Percentiles rank a stretch among this genome's conserved stretches.
Evolutionary conservation across 2,888 invertebrate genomes (phyloP).

Genomic region (Nemotelus nigrinus): DNA sequence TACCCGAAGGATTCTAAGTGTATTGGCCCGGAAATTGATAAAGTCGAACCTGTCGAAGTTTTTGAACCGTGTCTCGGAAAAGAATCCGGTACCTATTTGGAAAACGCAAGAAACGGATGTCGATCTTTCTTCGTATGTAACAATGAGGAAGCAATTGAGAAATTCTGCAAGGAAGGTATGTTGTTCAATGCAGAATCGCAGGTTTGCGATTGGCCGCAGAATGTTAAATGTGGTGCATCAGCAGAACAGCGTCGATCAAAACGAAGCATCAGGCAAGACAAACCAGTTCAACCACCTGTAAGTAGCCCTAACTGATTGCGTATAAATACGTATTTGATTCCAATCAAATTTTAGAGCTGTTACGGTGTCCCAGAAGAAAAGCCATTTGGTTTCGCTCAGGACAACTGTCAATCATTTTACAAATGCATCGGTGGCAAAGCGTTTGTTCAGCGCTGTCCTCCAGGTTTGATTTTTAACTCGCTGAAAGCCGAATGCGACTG

Average conservation of each 20-base stretch:
- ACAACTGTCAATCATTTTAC: constrained; percentile 51
- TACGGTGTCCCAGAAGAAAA: background rate
- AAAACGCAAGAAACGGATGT: constrained; percentile 16
- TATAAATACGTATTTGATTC: background rate
- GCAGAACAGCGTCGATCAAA: background rate
- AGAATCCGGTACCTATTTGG: background rate
- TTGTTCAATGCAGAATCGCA: constrained; percentile 24
- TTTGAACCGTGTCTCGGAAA: constrained; percentile 15
- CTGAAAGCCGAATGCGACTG: constrained; percentile 46
- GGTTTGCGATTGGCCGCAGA: constrained; percentile 36
- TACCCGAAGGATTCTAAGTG: background rate
- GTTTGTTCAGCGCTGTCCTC: constrained; percentile 44
- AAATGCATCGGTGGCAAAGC: constrained; percentile 48
- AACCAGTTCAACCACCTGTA: constrained; percentile 6
- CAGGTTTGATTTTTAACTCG: constrained; percentile 42
- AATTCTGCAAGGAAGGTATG: constrained; percentile 18
- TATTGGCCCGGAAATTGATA: background rate
- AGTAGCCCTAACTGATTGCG: background rate
- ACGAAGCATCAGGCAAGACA: background rate
- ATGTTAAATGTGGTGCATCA: constrained; percentile 26
- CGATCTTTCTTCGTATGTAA: constrained; percentile 26
- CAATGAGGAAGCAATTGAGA: constrained; percentile 19
- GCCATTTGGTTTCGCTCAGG: background rate
- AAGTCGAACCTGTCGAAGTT: background rate
- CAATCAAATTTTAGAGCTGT: constrained; percentile 8